Percentiles rank a stretch among this genome's conserved stretches.
Conservation (phyloP, 2,888 invertebrate species). For the Camptogramma bilineatum region DNA sequence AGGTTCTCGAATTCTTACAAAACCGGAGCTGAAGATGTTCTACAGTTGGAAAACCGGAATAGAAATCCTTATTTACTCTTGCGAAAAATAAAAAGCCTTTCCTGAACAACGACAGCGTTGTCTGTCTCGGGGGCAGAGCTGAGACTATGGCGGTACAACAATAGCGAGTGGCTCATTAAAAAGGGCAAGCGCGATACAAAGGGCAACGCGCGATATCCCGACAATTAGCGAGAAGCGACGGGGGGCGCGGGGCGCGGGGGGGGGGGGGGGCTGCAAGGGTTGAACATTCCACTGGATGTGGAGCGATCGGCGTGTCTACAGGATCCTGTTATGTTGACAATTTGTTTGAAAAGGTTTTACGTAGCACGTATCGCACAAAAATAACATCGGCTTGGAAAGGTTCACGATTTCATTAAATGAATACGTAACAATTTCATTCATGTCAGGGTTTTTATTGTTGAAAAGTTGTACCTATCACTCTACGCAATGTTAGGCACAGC, state of each 20-base stretch:
- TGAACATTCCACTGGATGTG: slow-evolving; percentile 9
- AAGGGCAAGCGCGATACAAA: slow-evolving; percentile 36
- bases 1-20: background rate
- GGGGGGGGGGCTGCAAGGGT: background rate
- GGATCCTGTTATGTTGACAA: slow-evolving; percentile 3
- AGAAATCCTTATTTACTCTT: background rate
- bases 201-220: slow-evolving; percentile 33
- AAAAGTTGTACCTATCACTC: background rate
- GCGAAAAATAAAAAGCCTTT: slow-evolving; percentile 7
- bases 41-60: background rate
- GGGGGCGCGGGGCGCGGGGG: background rate
- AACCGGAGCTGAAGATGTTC: background rate
- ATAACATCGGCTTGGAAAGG: background rate
- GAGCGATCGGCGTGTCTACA: slow-evolving; percentile 6
- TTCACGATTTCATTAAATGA: background rate
- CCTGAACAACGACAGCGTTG: slow-evolving; percentile 12
- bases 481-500: background rate
- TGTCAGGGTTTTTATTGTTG: background rate
- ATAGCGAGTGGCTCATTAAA: slow-evolving; percentile 60
- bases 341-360: slow-evolving; percentile 2
- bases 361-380: background rate
- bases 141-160: slow-evolving; percentile 55
- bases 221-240: slow-evolving; percentile 32
- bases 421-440: background rate
- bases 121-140: slow-evolving; percentile 10